Base-by-base conservation (phyloP, 1,140 invertebrate genomes). In the Akabosia matsudoensis region DNA sequence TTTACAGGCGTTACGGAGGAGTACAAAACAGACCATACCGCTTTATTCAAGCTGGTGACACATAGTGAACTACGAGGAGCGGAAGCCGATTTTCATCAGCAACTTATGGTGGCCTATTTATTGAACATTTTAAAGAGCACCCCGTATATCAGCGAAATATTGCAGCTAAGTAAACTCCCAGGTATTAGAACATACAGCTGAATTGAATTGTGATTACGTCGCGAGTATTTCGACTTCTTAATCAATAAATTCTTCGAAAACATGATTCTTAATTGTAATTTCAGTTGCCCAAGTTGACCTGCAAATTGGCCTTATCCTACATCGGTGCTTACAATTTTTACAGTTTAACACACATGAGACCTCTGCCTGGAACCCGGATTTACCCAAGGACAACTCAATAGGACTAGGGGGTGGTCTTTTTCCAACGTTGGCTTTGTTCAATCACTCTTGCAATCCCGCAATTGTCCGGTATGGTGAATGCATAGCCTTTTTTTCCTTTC, bases 281-380 rank as follows among this genome's bases (percentile, higher is more conserved):
- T 2, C 30, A 67, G 61, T 30, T 28, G 52, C 37, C 18, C 70
- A 74, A 52, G 22, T 71, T 45, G 70, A 74, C 73, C 28, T 79
- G 24, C 67, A 34, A 22, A 88, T 96, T 71, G 92, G 90, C 2
- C 87, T 88, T 13, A 84, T 96, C 75, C 85, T 97, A 54, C 85
- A 95, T 45, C 89, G 90, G 79, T 91, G 93, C 85, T 85, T 96
- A 16, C 92, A 97, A 86, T 86, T 95, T 45, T 84, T 97, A 13
- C 94, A 97, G 82, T 98, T 96, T 83, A 97, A 97, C 84, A 90
- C 94, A 3, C 95, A 97, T 82, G 95, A 97, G 88, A 90, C 97
- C 37, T 91, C 91, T 33, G 92, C 93, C 83, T 81, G 80, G 80
- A 76, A 79, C 70, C 22, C 33, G n/a, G 70, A 74, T 16, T 56